phyloP scores from a whole-genome alignment of 64 coral and sea anemone genomes.

The Montipora sp. region DNA sequence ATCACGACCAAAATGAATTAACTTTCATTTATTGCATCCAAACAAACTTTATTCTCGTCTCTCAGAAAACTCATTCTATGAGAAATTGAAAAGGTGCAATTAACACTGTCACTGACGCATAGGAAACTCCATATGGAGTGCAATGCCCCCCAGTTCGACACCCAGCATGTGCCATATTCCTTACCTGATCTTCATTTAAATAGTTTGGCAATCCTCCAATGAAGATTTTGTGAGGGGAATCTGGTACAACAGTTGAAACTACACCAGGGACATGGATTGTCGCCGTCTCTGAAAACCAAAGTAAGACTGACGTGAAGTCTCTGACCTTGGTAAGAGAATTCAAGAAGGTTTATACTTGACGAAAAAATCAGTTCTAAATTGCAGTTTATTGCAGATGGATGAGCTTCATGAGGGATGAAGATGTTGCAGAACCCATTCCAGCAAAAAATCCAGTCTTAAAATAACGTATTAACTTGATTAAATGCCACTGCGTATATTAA shows the following conservation, averaged over 20 bases:
- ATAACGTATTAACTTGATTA: no score
- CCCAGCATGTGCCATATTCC: no score
- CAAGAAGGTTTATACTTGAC: not conserved
- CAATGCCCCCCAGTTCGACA: not conserved
- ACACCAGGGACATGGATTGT: constrained; percentile 99
- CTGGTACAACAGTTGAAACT: constrained; percentile 98
- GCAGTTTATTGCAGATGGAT: no score
- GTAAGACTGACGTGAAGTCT: not conserved
- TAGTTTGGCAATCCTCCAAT: constrained; percentile 99
- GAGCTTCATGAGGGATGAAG: no score
- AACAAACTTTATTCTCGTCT: not conserved
- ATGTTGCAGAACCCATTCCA: no score
- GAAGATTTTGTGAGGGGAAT: constrained; percentile 99
- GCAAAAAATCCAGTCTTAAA: no score
- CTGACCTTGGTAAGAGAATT: not conserved
- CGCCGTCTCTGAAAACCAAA: constrained; percentile 74
- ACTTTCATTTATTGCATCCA: no score
- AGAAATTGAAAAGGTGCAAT: not conserved
- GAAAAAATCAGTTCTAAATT: no score
- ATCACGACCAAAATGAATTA: not conserved
- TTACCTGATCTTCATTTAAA: constrained; percentile 99
- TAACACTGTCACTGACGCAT: not conserved
- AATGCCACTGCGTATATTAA: no score
- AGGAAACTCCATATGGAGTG: not conserved
- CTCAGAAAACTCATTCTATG: not conserved